Base-by-base conservation (phyloP, 2,888 invertebrate species). In the Meiosimyza decipiens region DNA sequence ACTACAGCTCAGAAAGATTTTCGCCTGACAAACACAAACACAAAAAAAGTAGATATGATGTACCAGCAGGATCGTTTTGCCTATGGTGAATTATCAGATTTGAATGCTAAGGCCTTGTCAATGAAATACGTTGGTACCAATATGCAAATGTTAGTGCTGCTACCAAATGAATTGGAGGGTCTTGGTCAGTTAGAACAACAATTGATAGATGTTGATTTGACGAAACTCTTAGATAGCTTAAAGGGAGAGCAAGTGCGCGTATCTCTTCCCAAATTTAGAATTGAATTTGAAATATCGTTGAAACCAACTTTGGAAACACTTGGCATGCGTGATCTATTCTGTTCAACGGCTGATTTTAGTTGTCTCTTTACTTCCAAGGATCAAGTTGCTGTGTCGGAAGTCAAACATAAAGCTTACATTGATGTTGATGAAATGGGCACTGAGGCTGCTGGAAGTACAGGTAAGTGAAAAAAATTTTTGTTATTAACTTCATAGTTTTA, bases 351-450 rank as follows among this genome's bases (percentile, higher is more conserved):
- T 0, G 89, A 94, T 73, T 89, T 95, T 78, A 88, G 88, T 9
- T 90, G 91, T 2, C 86, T 95, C 28, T 83, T 60, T 33, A 33
- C 15, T 15, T 3, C 33, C 0, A 3, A 54, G 6, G 12, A n/a
- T 7, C n/a, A 13, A n/a, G 12, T 54, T 12, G 7, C 54, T 9
- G 92, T 96, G 0, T 91, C 92, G 49, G 91, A 92, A 80, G 93
- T 92, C 3, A 86, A 94, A 7, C 96, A 96, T 83, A 96, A 96
- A 82, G 94, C 95, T 0, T 95, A 93, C 82, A 92, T 96, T 77
- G 93, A 94, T 83, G 94, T 96, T 0, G 94, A 95, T 83, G 96
- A 96, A 83, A 94, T 95, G 81, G 96, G 96, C 0, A 93, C 94
- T 0, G 96, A 96, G 84, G 96, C 96, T 0, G 94, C 95, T 12